phyloP scores from a whole-genome alignment of 2,888 invertebrate species.

The Dryobotodes eremita region DNA sequence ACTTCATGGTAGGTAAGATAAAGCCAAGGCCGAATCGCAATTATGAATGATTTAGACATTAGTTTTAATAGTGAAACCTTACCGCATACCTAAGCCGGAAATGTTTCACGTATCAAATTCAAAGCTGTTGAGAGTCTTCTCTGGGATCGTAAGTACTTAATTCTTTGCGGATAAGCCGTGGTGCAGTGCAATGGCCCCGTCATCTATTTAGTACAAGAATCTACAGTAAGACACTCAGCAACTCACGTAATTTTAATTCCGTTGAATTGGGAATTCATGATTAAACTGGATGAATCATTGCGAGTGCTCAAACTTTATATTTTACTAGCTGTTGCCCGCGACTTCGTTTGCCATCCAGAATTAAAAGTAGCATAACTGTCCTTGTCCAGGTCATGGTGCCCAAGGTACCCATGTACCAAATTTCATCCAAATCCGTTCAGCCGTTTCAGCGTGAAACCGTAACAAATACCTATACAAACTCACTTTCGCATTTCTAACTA shows the following conservation, averaged over 20 bases:
- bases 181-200: not conserved
- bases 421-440: no score
- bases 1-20: conserved; percentile 37
- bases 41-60: conserved; percentile 26
- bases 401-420: no score
- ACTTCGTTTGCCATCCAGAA: no score
- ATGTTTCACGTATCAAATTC: not conserved
- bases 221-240: conserved; percentile 13
- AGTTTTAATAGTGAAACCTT: conserved; percentile 34
- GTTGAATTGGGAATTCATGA: conserved; percentile 3
- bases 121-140: not conserved
- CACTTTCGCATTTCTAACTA: not conserved
- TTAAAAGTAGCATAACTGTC: no score
- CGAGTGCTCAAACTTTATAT: not conserved
- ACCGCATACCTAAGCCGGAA: not conserved
- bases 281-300: conserved; percentile 20
- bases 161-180: not conserved
- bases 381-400: no score
- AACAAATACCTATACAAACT: no score
- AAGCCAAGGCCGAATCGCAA: conserved; percentile 39
- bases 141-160: not conserved
- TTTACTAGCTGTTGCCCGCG: not conserved
- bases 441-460: no score
- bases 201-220: not conserved
- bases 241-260: not conserved